Base-by-base conservation (phyloP, 2,113 vertebrate species). In the Lucifuga dentata region DNA sequence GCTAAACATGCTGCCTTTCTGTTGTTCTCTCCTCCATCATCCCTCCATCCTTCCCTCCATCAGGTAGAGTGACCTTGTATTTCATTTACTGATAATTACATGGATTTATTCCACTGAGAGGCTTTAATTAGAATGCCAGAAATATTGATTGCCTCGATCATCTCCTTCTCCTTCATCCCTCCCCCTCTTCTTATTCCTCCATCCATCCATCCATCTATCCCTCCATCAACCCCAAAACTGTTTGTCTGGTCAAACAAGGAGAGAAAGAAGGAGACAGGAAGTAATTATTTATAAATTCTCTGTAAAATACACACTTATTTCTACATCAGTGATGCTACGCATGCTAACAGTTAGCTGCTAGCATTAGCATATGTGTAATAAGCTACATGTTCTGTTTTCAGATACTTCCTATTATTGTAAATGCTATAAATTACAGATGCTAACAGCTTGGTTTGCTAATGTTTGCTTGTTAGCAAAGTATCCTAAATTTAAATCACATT, bases 71-170 rank as follows among this genome's bases (percentile, higher is more conserved):
- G 95, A 98, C 96, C 97, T 98, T 98, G 96, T 98, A 95, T 97
- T 98, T 96, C 94, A 98, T 98, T 98, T 96, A 97, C 95, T 95
- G 96, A 97, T 98, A 98, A 98, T 98, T 97, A 98, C 96, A 98
- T 98, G 95, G 96, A 98, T 98, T 98, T 98, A 98, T 98, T 97
- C 96, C 95, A 95, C 95, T 92, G 95, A 96, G 80, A 95, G 94
- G 94, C 95, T 97, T 98, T 98, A 98, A 98, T 98, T 98, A 98
- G 95, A 98, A 98, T 96, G 95, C 95, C 96, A 94, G 94, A 97
- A 97, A 96, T 98, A 98, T 98, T 96, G 97, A 98, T 97, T 96
- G 95, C 95, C 94, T 95, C 95, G 94, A 96, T 97, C 96, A 96
- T 96, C 95, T 94, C 78, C 24, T 55, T 59, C 13, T n/a, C 40